These are phyloP conservation scores for Lindbergichthys nudifrons DNA, from an alignment of 2,797 vertebrate genomes.

Conservation along the genomic window DNA sequence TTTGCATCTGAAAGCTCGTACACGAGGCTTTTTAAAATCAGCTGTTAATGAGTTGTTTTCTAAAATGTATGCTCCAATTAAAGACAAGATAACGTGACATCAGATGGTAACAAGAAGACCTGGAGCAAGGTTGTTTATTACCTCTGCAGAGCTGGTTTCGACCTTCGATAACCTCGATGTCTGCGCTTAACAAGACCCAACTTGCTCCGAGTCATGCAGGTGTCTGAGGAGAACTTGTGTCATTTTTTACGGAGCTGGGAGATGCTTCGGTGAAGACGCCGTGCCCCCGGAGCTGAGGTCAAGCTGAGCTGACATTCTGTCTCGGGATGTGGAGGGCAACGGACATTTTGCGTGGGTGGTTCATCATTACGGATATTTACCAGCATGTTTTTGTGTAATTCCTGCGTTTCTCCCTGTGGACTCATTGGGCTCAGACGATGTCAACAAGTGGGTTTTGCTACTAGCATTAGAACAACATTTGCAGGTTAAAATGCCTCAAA, in stretches of 20 bases:
- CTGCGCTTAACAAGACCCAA: conserved; percentile 46
- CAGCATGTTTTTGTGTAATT: conserved; percentile 25
- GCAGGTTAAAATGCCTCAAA: background rate
- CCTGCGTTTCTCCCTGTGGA: conserved; percentile 11
- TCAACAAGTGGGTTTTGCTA: background rate
- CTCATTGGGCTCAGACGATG: conserved; percentile 14
- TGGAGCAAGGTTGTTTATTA: conserved; percentile 64
- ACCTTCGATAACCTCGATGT: conserved; percentile 49
- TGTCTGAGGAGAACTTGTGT: conserved; percentile 37
- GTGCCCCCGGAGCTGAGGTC: conserved; percentile 58
- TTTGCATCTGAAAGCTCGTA: background rate
- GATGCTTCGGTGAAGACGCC: conserved; percentile 41
- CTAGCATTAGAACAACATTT: background rate
- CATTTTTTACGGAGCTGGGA: conserved; percentile 28
- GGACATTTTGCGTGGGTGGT: conserved; percentile 38
- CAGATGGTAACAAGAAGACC: conserved; percentile 31
- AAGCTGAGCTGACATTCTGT: conserved; percentile 58
- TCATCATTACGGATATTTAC: conserved; percentile 53
- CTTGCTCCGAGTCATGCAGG: conserved; percentile 51
- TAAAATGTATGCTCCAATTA: conserved; percentile 4
- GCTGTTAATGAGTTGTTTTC: conserved; percentile 28
- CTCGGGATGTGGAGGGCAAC: conserved; percentile 40
- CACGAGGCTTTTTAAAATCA: conserved; percentile 4
- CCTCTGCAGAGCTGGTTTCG: conserved; percentile 49
- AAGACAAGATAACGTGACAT: conserved; percentile 37